Evolutionary conservation across 2,113 vertebrate genomes (phyloP).

Genomic region (Pithys albifrons): DNA sequence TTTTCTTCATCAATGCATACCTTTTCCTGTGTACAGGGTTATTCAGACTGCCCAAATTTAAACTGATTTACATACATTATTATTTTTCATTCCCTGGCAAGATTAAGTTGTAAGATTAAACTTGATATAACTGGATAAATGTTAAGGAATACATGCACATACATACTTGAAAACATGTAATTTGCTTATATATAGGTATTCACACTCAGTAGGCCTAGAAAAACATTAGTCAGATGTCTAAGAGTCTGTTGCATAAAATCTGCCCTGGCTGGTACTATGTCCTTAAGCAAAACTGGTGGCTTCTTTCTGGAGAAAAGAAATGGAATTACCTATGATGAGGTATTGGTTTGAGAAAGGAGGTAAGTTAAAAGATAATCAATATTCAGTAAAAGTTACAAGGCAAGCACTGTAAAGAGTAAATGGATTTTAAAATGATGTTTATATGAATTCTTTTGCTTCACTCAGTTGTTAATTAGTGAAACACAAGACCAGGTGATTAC

Average conservation of each 20-base stretch:
- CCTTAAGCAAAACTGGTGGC: background rate
- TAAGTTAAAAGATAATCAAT: conserved; percentile 29
- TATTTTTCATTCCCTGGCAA: background rate
- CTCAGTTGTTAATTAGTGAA: background rate
- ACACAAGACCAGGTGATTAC: background rate
- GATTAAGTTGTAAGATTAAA: background rate
- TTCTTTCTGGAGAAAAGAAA: background rate
- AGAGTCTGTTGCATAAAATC: background rate
- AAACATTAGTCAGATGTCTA: background rate
- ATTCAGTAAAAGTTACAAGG: conserved; percentile 1
- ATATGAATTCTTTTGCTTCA: background rate
- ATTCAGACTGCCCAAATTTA: conserved; percentile 7
- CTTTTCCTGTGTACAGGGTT: background rate
- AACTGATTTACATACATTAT: conserved; percentile 42
- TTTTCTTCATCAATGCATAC: background rate
- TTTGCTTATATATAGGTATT: background rate
- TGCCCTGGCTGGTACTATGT: background rate
- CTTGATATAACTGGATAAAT: background rate
- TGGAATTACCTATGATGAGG: background rate
- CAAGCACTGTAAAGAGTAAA: background rate
- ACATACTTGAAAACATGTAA: background rate
- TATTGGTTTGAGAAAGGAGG: background rate
- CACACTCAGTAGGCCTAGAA: background rate
- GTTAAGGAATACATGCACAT: background rate
- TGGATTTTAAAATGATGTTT: background rate